These are phyloP conservation scores for Apodemus agrarius DNA, from an alignment of 2,797 vertebrate species.

Conservation along the genomic window DNA sequence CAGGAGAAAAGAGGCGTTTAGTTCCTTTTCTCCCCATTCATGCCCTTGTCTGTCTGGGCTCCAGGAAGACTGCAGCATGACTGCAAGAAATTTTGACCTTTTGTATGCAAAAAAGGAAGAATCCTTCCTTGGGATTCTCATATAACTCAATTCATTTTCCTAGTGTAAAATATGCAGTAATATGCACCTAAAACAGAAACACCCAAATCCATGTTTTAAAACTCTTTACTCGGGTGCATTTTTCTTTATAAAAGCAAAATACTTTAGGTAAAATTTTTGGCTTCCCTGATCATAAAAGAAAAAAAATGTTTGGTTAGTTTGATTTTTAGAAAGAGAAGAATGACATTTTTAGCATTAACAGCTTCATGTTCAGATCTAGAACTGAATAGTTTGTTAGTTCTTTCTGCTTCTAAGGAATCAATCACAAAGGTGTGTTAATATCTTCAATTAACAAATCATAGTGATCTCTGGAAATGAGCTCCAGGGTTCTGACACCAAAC, in stretches of 20 bases:
- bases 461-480: conserved; percentile 12
- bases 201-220: not conserved
- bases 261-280: conserved; percentile 11
- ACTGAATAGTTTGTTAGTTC: not conserved
- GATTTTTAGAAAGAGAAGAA: conserved; percentile 40
- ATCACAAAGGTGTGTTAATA: not conserved
- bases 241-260: conserved; percentile 9
- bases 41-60: not conserved
- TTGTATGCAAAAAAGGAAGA: not conserved
- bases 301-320: conserved; percentile 21
- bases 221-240: not conserved
- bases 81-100: not conserved
- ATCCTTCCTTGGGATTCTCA: not conserved
- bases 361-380: conserved; percentile 1
- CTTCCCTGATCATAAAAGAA: not conserved
- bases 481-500: not conserved
- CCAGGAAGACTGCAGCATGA: not conserved
- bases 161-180: not conserved
- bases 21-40: not conserved
- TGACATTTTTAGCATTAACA: not conserved
- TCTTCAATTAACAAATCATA: conserved; percentile 14
- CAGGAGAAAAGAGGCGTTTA: not conserved
- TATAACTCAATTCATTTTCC: not conserved
- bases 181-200: not conserved
- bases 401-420: conserved; percentile 57